Percentiles rank a stretch among this genome's conserved stretches.
Evolutionary conservation across 2,113 vertebrate species (phyloP).

Genomic region (Callocephalon fimbriatum): DNA sequence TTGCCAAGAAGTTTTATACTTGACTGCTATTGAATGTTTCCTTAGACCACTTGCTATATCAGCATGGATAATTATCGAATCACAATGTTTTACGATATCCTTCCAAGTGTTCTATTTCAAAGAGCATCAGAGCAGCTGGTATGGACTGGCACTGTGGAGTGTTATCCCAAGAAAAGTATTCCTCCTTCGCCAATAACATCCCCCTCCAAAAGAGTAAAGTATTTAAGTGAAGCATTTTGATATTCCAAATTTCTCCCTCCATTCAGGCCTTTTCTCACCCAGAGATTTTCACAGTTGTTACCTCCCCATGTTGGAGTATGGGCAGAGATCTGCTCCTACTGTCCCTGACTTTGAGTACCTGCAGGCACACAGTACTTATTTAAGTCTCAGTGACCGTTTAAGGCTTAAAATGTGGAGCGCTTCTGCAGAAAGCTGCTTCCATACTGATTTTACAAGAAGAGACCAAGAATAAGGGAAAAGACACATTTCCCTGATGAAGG

Average conservation of each 20-base stretch:
- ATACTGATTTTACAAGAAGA: background rate
- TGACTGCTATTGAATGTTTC: background rate
- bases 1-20: background rate
- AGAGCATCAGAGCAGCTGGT: background rate
- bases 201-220: background rate
- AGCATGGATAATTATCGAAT: background rate
- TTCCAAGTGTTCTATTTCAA: background rate
- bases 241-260: background rate
- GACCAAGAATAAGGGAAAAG: background rate
- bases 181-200: accelerated
- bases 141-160: background rate
- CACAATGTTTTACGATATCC: background rate
- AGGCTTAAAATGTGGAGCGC: background rate
- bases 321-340: background rate
- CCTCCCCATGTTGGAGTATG: background rate
- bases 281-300: background rate
- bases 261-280: accelerated
- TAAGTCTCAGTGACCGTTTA: background rate
- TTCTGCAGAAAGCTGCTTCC: background rate
- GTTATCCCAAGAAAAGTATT: background rate
- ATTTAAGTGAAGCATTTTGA: background rate
- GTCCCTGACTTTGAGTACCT: background rate
- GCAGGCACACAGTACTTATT: background rate
- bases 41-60: background rate
- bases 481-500: background rate